Base-by-base conservation (phyloP, 2,797 vertebrate genomes). In the Falco novaeseelandiae region DNA sequence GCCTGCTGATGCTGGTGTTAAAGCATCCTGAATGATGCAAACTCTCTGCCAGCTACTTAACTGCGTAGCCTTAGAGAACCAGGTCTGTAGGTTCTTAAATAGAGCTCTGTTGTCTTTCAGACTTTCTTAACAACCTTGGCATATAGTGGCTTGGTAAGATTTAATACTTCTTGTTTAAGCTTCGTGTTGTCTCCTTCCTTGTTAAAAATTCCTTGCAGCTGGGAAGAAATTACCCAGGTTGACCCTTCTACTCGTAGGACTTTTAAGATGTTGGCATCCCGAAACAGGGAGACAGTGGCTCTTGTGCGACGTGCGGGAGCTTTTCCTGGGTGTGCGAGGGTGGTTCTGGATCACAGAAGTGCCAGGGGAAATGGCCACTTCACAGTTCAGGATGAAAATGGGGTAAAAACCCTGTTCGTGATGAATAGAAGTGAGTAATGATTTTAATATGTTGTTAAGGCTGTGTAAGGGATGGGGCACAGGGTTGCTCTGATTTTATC, bases 41-140 rank as follows among this genome's bases (percentile, higher is more conserved):
- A 10, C 1, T 38, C 12, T 92, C 67, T 84, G 83, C 48, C 65
- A 84, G 32, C 42, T 67, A 15, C 87, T 94, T 62, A 44, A 81
- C 70, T 49, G 40, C 0, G 0, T 27, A 54, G 49, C 40, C 34
- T 73, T 62, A 62, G 58, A 83, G 69, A 84, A 59, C 21, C 22
- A 89, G 54, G 52, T 71, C 55, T 42, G 74, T 76, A 62, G 52
- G n/a, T 69, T 95, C 92, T 86, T 46, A 77, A 84, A 78, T 21
- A 81, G 77, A 94, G 20, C 30, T 91, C 51, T 82, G 9, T 38
- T 59, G 49, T 88, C 71, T 83, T 94, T 73, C 82, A 90, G 78
- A 51, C 36, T 80, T 80, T 55, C 57, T 70, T 71, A 40, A 70
- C 57, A 87, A 61, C 16, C 4, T 48, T 58, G 58, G 48, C 1